These are phyloP conservation scores for Mobula birostris DNA, from an alignment of 2,113 vertebrate genomes.

Conservation along the genomic window DNA sequence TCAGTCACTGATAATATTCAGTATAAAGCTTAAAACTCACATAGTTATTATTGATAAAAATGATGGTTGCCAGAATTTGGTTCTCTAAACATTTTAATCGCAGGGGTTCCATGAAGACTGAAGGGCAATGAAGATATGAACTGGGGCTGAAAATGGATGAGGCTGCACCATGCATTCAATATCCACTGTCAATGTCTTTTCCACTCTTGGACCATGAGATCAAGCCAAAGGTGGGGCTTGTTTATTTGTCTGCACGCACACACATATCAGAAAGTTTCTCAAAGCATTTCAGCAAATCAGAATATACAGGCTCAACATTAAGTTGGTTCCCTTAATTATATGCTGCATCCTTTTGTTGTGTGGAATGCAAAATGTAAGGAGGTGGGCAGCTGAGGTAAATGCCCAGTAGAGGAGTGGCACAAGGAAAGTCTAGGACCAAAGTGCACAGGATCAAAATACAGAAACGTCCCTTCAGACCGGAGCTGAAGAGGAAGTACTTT, in stretches of 20 bases:
- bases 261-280: neutral
- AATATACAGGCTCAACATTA: neutral
- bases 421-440: too few species aligned
- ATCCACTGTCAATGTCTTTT: neutral
- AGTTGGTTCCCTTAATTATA: neutral
- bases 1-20: neutral
- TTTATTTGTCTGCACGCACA: neutral
- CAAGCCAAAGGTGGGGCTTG: neutral
- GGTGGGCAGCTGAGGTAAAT: neutral
- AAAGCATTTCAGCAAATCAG: neutral
- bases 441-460: too few species aligned
- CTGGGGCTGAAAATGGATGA: neutral
- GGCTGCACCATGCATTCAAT: neutral
- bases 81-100: neutral
- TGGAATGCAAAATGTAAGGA: neutral
- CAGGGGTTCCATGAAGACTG: neutral
- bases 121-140: neutral
- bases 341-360: neutral
- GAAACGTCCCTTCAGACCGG: too few species aligned
- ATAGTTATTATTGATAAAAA: neutral
- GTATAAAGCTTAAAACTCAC: too few species aligned
- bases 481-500: too few species aligned
- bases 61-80: neutral
- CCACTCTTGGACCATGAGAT: neutral
- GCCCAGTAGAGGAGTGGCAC: too few species aligned